Evolutionary conservation across 2,888 invertebrate species (phyloP).

Genomic region (Bembecia ichneumoniformis): DNA sequence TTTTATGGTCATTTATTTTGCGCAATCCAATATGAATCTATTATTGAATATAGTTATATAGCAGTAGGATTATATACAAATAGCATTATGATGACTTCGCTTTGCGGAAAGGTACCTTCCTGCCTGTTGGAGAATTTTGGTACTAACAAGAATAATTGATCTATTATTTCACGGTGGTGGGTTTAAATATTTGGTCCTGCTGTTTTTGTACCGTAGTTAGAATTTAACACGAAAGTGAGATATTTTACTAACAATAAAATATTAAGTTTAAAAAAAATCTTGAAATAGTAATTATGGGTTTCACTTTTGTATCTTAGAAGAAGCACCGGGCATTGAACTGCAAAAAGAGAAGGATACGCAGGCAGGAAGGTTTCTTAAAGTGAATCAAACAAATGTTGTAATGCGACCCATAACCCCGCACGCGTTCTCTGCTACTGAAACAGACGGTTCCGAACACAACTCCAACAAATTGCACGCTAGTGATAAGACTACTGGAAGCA

Average conservation of each 20-base stretch:
- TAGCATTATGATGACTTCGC: slow-evolving; percentile 58
- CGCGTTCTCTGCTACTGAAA: slow-evolving; percentile 35
- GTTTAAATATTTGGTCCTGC: slow-evolving; percentile 30
- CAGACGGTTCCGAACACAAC: slow-evolving; percentile 19
- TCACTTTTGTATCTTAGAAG: slow-evolving; percentile 72
- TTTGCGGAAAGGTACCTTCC: slow-evolving; percentile 73
- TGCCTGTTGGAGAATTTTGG: slow-evolving; percentile 68
- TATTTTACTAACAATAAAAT: slow-evolving; percentile 32
- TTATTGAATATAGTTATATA: too few relatives aligned
- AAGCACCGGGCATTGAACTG: slow-evolving; percentile 67
- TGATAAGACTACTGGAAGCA: slow-evolving; percentile 26
- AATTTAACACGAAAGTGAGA: slow-evolving; percentile 41
- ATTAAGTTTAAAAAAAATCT: background rate
- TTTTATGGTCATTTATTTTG: too few relatives aligned
- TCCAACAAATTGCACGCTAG: slow-evolving; percentile 9
- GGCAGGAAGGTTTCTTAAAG: slow-evolving; percentile 78
- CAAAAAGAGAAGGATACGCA: slow-evolving; percentile 69
- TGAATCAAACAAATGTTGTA: slow-evolving; percentile 53
- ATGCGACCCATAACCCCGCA: slow-evolving; percentile 54
- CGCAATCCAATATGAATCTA: too few relatives aligned
- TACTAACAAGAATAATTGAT: slow-evolving; percentile 55
- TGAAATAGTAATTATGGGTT: slow-evolving; percentile 49
- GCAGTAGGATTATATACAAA: background rate
- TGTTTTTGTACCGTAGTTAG: slow-evolving; percentile 41
- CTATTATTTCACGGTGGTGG: slow-evolving; percentile 50